phyloP scores from a whole-genome alignment of 2,797 vertebrate genomes.

The Ciconia nigra region DNA sequence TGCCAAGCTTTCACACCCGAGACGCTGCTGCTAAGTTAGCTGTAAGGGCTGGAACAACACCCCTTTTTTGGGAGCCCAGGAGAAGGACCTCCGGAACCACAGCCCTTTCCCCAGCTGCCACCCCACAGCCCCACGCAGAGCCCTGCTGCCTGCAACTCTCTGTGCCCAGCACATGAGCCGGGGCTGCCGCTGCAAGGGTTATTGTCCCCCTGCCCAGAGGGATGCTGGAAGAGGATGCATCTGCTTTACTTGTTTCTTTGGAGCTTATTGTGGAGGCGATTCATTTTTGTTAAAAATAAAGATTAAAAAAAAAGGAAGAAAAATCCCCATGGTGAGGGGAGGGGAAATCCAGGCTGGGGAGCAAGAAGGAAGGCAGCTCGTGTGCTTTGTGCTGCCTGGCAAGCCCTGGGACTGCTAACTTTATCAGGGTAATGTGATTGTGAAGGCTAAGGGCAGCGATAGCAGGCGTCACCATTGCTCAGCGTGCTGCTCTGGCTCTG shows the following conservation, averaged over 20 bases:
- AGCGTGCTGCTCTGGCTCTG: not conserved
- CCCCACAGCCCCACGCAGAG: not conserved
- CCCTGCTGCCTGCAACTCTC: not conserved
- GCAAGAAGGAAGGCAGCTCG: not conserved
- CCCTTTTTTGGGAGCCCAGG: not conserved
- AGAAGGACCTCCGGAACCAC: not conserved
- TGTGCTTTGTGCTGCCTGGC: not conserved
- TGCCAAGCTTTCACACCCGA: not conserved
- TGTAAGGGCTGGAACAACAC: not conserved
- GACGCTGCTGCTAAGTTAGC: not conserved
- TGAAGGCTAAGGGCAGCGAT: not conserved
- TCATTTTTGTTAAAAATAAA: not conserved
- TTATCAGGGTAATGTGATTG: not conserved
- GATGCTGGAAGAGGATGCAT: not conserved
- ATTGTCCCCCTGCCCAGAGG: rapidly evolving
- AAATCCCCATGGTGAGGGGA: rapidly evolving
- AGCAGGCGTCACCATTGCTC: not conserved
- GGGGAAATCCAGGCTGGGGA: not conserved
- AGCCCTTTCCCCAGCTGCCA: not conserved
- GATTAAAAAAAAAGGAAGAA: not conserved
- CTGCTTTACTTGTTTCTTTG: not conserved
- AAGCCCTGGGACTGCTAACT: not conserved
- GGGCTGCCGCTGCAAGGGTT: rapidly evolving
- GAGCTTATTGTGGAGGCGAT: not conserved
- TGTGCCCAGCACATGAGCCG: not conserved